Evolutionary conservation across 2,113 vertebrate genomes (phyloP).

Genomic region (Muscicapa adusta): DNA sequence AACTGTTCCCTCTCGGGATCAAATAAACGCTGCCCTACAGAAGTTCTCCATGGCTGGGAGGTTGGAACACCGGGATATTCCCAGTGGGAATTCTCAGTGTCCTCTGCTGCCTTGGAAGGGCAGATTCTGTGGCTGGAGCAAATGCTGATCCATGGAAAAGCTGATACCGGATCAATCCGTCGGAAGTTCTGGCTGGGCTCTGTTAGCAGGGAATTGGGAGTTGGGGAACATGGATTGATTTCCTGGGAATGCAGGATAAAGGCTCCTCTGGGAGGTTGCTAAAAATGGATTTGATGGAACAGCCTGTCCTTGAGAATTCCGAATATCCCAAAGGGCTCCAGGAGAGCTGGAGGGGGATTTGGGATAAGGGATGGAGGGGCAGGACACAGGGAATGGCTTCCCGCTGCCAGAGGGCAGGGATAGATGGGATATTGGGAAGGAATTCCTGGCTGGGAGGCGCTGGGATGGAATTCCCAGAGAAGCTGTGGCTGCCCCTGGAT

Average conservation of each 20-base stretch:
- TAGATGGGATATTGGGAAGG: neutral
- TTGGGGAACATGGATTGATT: neutral
- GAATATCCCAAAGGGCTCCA: neutral
- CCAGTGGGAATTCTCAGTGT: accelerated
- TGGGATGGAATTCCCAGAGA: neutral
- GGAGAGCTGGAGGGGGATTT: neutral
- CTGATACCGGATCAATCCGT: neutral
- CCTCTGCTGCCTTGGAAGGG: neutral
- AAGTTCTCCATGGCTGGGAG: accelerated
- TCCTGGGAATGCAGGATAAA: accelerated
- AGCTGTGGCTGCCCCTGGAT: neutral
- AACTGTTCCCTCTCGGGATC: accelerated
- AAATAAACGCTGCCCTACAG: accelerated
- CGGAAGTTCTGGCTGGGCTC: neutral
- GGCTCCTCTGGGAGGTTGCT: accelerated
- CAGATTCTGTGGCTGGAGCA: neutral
- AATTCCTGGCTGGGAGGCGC: neutral
- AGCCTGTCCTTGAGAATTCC: neutral
- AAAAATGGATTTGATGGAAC: neutral
- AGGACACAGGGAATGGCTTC: neutral
- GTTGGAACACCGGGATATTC: accelerated
- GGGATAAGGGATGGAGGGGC: neutral
- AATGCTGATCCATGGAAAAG: neutral
- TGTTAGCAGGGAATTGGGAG: neutral
- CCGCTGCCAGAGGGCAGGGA: neutral